Base-by-base conservation (phyloP, 2,113 vertebrate genomes). In the Corythoichthys haematopterus region DNA sequence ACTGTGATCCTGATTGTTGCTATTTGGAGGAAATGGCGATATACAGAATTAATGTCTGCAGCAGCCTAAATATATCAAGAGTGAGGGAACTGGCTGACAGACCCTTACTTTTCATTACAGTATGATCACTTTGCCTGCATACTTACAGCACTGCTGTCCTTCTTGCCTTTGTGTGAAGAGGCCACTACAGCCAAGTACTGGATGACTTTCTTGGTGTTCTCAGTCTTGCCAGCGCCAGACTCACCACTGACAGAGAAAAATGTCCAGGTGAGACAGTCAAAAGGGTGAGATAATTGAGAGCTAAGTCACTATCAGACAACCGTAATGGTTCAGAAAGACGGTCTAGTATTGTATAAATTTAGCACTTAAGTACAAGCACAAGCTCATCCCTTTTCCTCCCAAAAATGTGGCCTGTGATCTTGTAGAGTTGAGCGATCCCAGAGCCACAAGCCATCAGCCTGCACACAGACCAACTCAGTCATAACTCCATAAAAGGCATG, bases 151-250 rank as follows among this genome's bases (percentile, higher is more conserved):
- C 83, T 88, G 76, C 85, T 82, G 80, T 90, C 89, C 72, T 85
- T 91, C 75, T 97, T 98, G 88, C 95, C 94, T 86, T 98, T 98
- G 68, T 98, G 96, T 1, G 96, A 98, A 28, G 96, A 96, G 58
- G 96, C 96, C 60, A 98, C 95, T 7, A 96, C 87, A 8, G 97
- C 97, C 86, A 98, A 88, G 80, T 98, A 98, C 88, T 98, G 97
- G 87, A 98, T 98, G 78, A 98, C 97, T 80, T 98, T 98, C 86
- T 98, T 98, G 81, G 97, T 98, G 77, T 98, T 98, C 82, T 98
- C 97, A 0, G 97, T 98, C 84, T 98, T 98, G 48, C 97, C 97
- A 2, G 97, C 97, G 58, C 97, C 97, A 56, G 97, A 98, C 90
- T 98, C 96, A n/a, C 97, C 97, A 70, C 97, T 98, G 72, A 56